These are phyloP conservation scores for Ciconia boyciana DNA, from an alignment of 2,113 vertebrate genomes.

Conservation along the genomic window DNA sequence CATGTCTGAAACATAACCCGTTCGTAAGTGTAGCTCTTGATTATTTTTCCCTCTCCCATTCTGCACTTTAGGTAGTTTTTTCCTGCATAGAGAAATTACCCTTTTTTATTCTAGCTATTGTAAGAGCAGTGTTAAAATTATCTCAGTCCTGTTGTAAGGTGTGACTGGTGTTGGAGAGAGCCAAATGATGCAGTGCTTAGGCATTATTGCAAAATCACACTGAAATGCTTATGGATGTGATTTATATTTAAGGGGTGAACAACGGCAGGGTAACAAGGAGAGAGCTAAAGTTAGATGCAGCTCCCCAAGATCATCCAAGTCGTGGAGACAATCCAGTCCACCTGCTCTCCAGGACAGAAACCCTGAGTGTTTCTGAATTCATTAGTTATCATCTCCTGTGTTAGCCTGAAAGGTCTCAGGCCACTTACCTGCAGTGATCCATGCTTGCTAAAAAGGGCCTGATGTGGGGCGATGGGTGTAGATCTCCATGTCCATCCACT, in stretches of 20 bases:
- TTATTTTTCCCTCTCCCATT: background rate
- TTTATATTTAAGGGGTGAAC: background rate
- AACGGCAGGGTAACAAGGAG: background rate
- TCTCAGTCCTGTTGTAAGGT: background rate
- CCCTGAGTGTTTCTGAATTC: background rate
- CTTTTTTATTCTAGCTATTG: background rate
- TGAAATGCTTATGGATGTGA: background rate
- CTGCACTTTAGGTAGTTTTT: background rate
- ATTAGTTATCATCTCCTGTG: background rate
- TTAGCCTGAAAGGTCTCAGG: background rate
- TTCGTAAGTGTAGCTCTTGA: background rate
- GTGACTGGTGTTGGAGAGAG: background rate
- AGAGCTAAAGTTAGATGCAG: background rate
- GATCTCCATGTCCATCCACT: background rate
- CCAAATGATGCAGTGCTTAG: background rate
- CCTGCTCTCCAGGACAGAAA: background rate
- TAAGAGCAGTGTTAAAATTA: background rate
- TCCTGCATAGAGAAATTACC: background rate
- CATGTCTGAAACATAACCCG: background rate
- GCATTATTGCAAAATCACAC: background rate
- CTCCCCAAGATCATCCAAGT: background rate
- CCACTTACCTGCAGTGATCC: background rate
- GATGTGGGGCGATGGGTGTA: background rate
- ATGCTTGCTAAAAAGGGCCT: background rate
- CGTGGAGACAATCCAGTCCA: background rate